Percentiles rank a stretch among this genome's conserved stretches.
Conservation (phyloP, 2,888 invertebrate species). For the Apoda limacodes region DNA sequence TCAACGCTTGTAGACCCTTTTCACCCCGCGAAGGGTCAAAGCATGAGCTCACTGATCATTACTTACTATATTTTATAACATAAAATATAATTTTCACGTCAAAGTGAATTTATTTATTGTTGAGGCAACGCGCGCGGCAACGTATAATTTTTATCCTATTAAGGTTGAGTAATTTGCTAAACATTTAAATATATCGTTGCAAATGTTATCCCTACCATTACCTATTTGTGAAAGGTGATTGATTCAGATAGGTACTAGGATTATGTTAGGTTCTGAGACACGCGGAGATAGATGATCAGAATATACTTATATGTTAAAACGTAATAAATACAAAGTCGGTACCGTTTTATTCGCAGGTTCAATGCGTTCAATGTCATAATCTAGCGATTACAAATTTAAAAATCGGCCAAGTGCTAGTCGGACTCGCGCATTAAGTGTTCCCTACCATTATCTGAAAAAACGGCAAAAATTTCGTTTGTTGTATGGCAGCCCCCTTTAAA, state of each 20-base stretch:
- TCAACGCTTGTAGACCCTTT: too few relatives aligned
- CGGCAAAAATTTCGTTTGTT: too few relatives aligned
- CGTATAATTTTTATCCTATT: constrained; percentile 42
- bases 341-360: too few relatives aligned
- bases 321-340: too few relatives aligned
- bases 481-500: too few relatives aligned
- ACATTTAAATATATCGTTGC: constrained; percentile 30
- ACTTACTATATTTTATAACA: constrained; percentile 20
- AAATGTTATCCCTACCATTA: constrained; percentile 15
- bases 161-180: constrained; percentile 29
- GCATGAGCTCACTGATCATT: too few relatives aligned
- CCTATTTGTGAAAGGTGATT: constrained; percentile 8
- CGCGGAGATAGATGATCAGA: not conserved
- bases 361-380: too few relatives aligned
- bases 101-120: constrained; percentile 39
- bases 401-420: too few relatives aligned
- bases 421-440: too few relatives aligned
- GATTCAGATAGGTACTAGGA: constrained; percentile 10
- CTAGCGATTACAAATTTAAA: too few relatives aligned
- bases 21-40: too few relatives aligned
- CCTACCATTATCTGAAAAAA: too few relatives aligned
- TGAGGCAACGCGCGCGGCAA: constrained; percentile 26
- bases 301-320: constrained; percentile 4
- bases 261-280: not conserved
- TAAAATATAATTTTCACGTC: constrained; percentile 46